These are phyloP conservation scores for Coptodon rendalli DNA, from an alignment of 2,113 vertebrate species.

Conservation along the genomic window DNA sequence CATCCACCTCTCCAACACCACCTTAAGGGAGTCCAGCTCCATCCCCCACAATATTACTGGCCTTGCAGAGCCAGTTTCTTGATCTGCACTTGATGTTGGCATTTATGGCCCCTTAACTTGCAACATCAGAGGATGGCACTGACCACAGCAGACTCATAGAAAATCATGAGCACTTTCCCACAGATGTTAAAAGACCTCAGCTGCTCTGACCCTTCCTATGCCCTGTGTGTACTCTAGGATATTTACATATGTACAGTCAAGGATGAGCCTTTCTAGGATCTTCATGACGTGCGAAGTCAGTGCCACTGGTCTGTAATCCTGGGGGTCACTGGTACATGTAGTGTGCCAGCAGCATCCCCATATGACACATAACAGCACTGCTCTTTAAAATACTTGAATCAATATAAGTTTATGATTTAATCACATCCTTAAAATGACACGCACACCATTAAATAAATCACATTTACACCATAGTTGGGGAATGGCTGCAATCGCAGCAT, in stretches of 20 bases:
- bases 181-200: not conserved
- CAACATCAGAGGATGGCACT: rapidly evolving
- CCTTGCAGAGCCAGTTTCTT: not conserved
- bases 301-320: not conserved
- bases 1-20: not conserved
- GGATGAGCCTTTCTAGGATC: not conserved
- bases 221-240: not conserved
- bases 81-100: rapidly evolving
- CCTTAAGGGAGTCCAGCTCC: rapidly evolving
- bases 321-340: not conserved
- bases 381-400: not conserved
- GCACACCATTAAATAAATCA: not conserved
- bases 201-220: not conserved
- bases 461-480: not conserved
- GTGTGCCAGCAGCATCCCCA: not conserved
- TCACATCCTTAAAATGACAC: not conserved
- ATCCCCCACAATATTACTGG: not conserved
- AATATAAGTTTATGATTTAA: rapidly evolving
- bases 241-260: not conserved
- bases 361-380: not conserved
- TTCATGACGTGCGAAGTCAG: rapidly evolving
- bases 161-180: not conserved
- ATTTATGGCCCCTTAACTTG: not conserved
- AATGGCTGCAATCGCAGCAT: not conserved
- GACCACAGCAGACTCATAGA: not conserved